These are phyloP conservation scores for Xestia c-nigrum DNA, from an alignment of 2,888 invertebrate species.

Conservation along the genomic window DNA sequence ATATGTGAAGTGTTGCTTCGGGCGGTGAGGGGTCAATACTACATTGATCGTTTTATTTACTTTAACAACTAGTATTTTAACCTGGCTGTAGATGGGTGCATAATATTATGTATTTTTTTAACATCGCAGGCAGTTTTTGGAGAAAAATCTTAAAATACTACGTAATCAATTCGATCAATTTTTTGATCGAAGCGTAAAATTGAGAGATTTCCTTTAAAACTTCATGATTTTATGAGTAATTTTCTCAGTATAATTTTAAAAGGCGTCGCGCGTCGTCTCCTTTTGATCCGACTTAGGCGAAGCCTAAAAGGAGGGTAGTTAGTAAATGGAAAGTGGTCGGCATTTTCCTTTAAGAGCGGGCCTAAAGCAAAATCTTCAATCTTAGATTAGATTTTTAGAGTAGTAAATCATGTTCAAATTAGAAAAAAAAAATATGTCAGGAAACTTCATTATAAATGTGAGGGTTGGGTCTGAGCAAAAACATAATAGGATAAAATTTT, in stretches of 20 bases:
- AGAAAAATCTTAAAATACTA: not conserved
- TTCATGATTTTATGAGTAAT: not conserved
- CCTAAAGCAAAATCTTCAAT: too few relatives aligned
- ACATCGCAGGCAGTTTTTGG: not conserved
- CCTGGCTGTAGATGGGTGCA: not conserved
- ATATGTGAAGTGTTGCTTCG: constrained; percentile 12
- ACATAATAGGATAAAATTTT: too few relatives aligned
- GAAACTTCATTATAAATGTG: too few relatives aligned
- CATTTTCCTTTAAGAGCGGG: not conserved
- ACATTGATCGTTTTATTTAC: constrained; percentile 42
- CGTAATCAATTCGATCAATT: not conserved
- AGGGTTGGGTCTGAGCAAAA: too few relatives aligned
- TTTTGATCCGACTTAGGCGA: not conserved
- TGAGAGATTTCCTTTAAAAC: not conserved
- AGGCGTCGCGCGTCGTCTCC: not conserved
- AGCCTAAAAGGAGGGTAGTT: not conserved
- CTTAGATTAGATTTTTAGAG: too few relatives aligned
- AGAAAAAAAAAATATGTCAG: too few relatives aligned
- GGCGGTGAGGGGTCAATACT: constrained; percentile 29
- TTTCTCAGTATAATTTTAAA: not conserved
- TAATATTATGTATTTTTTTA: not conserved
- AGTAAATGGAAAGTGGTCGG: not conserved
- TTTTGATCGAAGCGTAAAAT: not conserved
- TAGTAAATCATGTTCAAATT: too few relatives aligned
- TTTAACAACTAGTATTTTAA: not conserved